Conservation (phyloP, 2,113 vertebrate species). For the Cnemophilus loriae region DNA sequence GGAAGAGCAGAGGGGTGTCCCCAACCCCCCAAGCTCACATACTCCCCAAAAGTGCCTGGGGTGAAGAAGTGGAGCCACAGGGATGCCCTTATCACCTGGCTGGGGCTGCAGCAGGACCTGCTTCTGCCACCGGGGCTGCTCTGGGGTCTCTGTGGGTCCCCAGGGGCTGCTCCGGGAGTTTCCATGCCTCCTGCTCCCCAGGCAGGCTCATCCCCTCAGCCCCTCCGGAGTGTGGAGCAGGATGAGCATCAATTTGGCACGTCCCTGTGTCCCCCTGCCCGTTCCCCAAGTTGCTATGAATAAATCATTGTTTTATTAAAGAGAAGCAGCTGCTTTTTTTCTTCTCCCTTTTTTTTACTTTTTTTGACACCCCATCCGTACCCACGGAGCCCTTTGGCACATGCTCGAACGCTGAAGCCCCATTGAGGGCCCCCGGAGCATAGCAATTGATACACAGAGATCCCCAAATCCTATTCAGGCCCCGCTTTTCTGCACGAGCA, state of each 20-base stretch:
- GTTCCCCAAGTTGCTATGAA: conserved; percentile 65
- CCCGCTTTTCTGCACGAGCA: conserved; percentile 71
- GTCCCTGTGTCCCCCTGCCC: background rate
- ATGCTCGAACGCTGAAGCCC: conserved; percentile 68
- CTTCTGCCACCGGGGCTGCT: background rate
- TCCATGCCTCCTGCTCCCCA: background rate
- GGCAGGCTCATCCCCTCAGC: background rate
- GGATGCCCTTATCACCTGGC: accelerated
- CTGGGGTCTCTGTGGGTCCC: background rate
- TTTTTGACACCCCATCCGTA: background rate
- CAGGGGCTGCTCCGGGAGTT: background rate
- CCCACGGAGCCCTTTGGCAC: conserved; percentile 67
- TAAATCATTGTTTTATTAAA: conserved; percentile 80
- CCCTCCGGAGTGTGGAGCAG: background rate
- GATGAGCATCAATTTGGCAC: background rate
- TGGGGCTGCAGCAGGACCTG: accelerated
- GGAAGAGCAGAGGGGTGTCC: background rate
- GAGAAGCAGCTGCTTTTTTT: conserved; percentile 78
- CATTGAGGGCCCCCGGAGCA: conserved; percentile 70
- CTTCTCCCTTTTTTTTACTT: background rate
- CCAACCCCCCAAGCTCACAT: background rate
- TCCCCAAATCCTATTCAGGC: conserved; percentile 76
- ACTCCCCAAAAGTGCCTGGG: background rate
- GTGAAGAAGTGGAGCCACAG: background rate
- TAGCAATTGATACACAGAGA: conserved; percentile 77